A percentile compares a stretch with the other conserved stretches of the same genome.
Conservation (phyloP, 2,888 invertebrate genomes). For the Acanthosepion lycidas region DNA sequence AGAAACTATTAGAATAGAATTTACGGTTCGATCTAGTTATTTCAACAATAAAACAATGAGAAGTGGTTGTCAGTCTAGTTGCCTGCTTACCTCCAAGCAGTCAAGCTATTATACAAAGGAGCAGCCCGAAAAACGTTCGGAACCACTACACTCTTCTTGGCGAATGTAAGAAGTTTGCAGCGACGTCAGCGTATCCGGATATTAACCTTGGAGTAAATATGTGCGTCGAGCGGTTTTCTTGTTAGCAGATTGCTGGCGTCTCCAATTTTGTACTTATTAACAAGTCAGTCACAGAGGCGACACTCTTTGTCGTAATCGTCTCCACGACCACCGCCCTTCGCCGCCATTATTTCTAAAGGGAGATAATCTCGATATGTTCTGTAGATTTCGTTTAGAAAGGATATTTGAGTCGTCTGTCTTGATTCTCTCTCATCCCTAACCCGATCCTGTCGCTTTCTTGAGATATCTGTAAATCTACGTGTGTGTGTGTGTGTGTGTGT, state of each 20-base stretch:
- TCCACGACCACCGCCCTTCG: neutral
- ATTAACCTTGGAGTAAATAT: no score
- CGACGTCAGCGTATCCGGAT: no score
- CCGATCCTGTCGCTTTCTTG: neutral
- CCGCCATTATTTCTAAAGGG: neutral
- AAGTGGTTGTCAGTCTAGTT: no score
- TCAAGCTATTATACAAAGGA: no score
- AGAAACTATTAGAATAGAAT: no score
- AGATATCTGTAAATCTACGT: neutral
- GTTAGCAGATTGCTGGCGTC: neutral
- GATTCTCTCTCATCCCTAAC: neutral
- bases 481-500: no score
- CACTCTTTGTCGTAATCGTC: neutral
- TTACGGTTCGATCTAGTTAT: no score
- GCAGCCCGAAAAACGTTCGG: no score
- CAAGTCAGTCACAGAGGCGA: neutral
- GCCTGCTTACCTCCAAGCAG: no score
- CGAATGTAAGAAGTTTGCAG: no score
- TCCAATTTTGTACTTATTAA: neutral
- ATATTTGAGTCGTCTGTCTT: neutral
- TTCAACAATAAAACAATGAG: no score
- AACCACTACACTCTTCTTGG: no score
- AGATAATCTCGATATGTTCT: conserved; percentile 12
- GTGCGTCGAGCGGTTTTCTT: neutral
- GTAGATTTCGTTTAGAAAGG: neutral